These are phyloP conservation scores for Anthoscopus minutus DNA, from an alignment of 2,113 vertebrate genomes.

Conservation along the genomic window DNA sequence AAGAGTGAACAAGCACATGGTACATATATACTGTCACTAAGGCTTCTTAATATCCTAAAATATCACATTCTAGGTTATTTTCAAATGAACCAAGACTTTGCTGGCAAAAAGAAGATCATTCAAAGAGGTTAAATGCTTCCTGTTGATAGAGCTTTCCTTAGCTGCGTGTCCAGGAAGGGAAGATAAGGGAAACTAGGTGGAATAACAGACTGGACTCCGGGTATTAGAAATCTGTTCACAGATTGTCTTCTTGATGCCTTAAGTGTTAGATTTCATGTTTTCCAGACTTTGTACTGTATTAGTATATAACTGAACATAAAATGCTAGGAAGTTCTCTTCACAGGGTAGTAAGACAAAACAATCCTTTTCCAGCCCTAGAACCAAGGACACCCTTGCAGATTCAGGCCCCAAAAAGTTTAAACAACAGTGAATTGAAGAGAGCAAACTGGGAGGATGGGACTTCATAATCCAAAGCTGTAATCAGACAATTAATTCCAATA, in stretches of 20 bases:
- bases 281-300: background rate
- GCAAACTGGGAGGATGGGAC: background rate
- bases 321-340: background rate
- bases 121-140: background rate
- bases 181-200: background rate
- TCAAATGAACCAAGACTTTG: background rate
- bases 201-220: background rate
- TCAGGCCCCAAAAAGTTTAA: background rate
- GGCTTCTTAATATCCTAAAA: background rate
- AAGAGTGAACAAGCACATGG: background rate
- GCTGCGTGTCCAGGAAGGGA: background rate
- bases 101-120: background rate
- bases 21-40: background rate
- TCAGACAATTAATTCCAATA: background rate
- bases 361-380: background rate
- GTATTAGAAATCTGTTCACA: background rate
- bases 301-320: background rate
- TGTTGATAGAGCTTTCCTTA: background rate
- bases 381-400: background rate
- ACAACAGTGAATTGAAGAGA: background rate
- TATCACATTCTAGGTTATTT: background rate
- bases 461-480: background rate
- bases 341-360: background rate
- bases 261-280: background rate
- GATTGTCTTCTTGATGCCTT: background rate